Conservation (phyloP, 2,113 vertebrate species). For the Semnopithecus entellus region DNA sequence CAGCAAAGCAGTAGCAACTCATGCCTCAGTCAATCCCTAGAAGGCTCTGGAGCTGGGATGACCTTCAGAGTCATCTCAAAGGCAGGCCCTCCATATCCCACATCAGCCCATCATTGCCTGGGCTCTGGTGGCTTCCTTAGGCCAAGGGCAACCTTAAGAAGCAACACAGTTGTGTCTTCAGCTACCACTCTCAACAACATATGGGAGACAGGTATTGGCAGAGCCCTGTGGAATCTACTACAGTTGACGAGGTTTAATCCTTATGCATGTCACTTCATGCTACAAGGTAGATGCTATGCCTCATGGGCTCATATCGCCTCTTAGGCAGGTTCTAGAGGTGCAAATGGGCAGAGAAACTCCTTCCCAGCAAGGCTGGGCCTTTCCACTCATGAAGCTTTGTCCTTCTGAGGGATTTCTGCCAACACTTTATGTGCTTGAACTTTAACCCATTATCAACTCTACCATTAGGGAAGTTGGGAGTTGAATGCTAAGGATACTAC, state of each 20-base stretch:
- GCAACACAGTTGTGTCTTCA: background rate
- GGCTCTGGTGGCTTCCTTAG: background rate
- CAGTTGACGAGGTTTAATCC: background rate
- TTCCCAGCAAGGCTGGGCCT: background rate
- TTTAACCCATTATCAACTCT: no score
- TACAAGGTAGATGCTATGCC: background rate
- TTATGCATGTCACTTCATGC: background rate
- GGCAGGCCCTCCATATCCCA: background rate
- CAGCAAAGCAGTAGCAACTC: background rate
- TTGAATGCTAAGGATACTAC: background rate
- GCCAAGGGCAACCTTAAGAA: background rate
- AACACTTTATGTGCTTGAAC: background rate
- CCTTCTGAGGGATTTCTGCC: background rate
- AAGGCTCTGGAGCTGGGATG: no score
- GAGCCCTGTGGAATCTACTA: background rate
- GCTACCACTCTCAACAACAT: background rate
- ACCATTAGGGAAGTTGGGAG: background rate
- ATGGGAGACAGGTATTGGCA: background rate
- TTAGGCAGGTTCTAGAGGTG: background rate
- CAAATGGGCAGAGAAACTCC: background rate
- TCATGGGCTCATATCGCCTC: background rate
- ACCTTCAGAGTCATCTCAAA: background rate
- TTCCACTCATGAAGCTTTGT: background rate
- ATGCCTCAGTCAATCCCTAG: background rate
- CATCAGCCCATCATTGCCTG: background rate